Evolutionary conservation across 1,140 invertebrate genomes (phyloP).

Genomic region (Coenobita brevimanus): DNA sequence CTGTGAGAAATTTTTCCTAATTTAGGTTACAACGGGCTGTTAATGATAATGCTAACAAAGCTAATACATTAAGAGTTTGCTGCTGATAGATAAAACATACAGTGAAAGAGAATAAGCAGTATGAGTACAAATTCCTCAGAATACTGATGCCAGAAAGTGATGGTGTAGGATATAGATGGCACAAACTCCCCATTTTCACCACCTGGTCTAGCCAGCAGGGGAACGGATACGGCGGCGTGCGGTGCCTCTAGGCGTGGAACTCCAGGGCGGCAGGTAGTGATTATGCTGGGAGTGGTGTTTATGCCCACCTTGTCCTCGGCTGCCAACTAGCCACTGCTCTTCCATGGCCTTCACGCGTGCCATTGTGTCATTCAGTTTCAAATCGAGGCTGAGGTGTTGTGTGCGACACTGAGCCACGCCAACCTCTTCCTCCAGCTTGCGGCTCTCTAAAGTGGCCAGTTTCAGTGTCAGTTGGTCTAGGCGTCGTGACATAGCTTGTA

Average conservation of each 20-base stretch:
- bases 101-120: background rate
- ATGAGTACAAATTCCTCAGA: background rate
- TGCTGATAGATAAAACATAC: too few species aligned
- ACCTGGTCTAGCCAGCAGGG: background rate
- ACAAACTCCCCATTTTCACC: background rate
- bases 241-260: background rate
- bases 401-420: background rate
- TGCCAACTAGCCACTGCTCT: background rate
- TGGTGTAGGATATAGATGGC: background rate
- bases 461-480: conserved; percentile 35
- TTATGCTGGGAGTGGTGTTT: background rate
- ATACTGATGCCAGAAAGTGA: background rate
- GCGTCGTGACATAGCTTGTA: conserved; percentile 16
- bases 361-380: conserved; percentile 22
- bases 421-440: conserved; percentile 21
- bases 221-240: background rate
- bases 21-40: background rate
- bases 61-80: background rate
- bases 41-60: background rate
- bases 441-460: conserved; percentile 2
- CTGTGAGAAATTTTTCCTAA: background rate
- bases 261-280: background rate
- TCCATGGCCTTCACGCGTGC: background rate
- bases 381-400: conserved; percentile 29
- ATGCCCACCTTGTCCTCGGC: background rate